These are phyloP conservation scores for Orycteropus afer DNA, from an alignment of 2,113 vertebrate species.

Conservation along the genomic window DNA sequence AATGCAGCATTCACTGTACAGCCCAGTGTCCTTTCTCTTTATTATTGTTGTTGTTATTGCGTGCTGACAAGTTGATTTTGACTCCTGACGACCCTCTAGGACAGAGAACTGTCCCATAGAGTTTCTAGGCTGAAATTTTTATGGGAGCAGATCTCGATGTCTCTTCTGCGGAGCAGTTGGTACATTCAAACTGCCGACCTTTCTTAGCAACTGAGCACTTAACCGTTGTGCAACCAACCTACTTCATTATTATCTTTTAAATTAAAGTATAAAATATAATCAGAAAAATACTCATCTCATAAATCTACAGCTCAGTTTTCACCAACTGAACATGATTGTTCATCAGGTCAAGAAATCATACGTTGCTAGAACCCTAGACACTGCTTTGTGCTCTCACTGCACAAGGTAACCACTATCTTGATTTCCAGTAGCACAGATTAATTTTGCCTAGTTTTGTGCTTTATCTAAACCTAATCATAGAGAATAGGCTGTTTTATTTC, in stretches of 20 bases:
- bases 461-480: background rate
- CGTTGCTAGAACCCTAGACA: background rate
- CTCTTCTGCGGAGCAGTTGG: background rate
- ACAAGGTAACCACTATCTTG: background rate
- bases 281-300: background rate
- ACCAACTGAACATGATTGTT: background rate
- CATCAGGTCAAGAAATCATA: background rate
- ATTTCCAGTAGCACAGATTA: background rate
- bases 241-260: background rate
- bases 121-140: background rate
- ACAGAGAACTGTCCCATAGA: background rate
- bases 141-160: background rate
- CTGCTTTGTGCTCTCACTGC: background rate
- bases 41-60: background rate
- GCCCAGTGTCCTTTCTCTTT: background rate
- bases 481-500: background rate
- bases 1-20: background rate
- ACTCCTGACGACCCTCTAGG: background rate
- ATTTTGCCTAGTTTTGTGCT: background rate
- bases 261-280: background rate
- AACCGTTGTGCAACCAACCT: background rate
- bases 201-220: background rate
- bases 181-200: background rate
- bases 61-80: background rate
- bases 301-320: background rate